Evolutionary conservation across 2,797 vertebrate genomes (phyloP).

Genomic region (Gymnodraco acuticeps): DNA sequence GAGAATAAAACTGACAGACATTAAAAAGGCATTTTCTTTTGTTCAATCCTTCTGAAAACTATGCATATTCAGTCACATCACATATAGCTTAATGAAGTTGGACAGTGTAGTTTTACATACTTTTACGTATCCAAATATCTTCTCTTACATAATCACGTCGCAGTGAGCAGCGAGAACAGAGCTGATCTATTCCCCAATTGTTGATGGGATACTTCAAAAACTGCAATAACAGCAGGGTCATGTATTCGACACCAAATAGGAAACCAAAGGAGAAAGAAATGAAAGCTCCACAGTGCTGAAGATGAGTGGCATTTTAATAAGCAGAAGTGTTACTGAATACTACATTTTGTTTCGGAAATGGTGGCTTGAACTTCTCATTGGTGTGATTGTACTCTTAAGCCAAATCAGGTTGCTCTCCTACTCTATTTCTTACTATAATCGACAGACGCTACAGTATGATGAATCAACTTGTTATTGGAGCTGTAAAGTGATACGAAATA

Average conservation of each 20-base stretch:
- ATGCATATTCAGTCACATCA: conserved; percentile 16
- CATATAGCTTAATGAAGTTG: conserved; percentile 6
- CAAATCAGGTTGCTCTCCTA: not conserved
- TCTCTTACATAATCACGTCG: not conserved
- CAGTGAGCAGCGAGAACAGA: conserved; percentile 29
- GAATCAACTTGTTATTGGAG: not conserved
- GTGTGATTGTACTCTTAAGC: conserved; percentile 7
- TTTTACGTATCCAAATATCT: conserved; percentile 17
- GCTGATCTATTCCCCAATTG: not conserved
- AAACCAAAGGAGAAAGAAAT: conserved; percentile 4
- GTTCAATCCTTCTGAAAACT: conserved; percentile 35
- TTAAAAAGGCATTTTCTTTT: conserved; percentile 40
- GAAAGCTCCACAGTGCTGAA: not conserved
- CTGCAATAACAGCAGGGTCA: not conserved
- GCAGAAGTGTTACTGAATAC: conserved; percentile 1
- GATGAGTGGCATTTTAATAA: not conserved
- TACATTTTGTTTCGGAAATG: not conserved
- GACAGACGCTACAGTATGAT: no score
- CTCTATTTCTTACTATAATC: no score
- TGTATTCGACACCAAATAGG: conserved; percentile 4
- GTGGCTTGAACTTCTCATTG: conserved; percentile 15
- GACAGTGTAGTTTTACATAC: not conserved
- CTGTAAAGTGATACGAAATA: no score
- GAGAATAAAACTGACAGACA: conserved; percentile 25
- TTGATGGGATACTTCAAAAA: not conserved